These are phyloP conservation scores for Automeris io DNA, from an alignment of 2,888 invertebrate species.

Conservation along the genomic window DNA sequence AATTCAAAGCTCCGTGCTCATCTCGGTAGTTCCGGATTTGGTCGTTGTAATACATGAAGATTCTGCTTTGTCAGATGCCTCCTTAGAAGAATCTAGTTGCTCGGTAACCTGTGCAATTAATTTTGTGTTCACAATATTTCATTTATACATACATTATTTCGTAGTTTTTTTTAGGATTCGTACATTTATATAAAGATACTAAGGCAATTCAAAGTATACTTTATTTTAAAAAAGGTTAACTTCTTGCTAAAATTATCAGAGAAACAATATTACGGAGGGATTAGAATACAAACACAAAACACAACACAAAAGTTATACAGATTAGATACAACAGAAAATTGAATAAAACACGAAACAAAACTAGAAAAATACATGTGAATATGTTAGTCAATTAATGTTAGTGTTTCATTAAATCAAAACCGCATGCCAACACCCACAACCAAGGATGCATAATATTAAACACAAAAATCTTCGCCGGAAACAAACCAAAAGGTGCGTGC, in stretches of 20 bases:
- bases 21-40: slow-evolving; percentile 70
- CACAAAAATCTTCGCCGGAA: slow-evolving; percentile 32
- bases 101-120: slow-evolving; percentile 59
- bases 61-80: slow-evolving; percentile 31
- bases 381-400: slow-evolving; percentile 55
- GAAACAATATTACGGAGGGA: not conserved
- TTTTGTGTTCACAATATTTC: slow-evolving; percentile 1
- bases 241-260: not conserved
- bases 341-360: slow-evolving; percentile 11
- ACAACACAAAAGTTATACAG: slow-evolving; percentile 23
- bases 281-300: slow-evolving; percentile 12
- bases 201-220: no score
- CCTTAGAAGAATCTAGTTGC: slow-evolving; percentile 53
- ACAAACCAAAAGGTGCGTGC: slow-evolving; percentile 62
- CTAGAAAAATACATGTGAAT: slow-evolving; percentile 19
- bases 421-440: slow-evolving; percentile 31
- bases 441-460: slow-evolving; percentile 50
- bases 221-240: no score
- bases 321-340: slow-evolving; percentile 18
- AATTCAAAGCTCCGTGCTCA: slow-evolving; percentile 84
- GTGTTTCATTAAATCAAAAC: slow-evolving; percentile 27
- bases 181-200: not conserved
- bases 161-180: not conserved
- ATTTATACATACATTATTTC: not conserved
- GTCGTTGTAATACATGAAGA: slow-evolving; percentile 30